Evolutionary conservation across 1,140 invertebrate genomes (phyloP).

Genomic region (Brachionus plicatilis): DNA sequence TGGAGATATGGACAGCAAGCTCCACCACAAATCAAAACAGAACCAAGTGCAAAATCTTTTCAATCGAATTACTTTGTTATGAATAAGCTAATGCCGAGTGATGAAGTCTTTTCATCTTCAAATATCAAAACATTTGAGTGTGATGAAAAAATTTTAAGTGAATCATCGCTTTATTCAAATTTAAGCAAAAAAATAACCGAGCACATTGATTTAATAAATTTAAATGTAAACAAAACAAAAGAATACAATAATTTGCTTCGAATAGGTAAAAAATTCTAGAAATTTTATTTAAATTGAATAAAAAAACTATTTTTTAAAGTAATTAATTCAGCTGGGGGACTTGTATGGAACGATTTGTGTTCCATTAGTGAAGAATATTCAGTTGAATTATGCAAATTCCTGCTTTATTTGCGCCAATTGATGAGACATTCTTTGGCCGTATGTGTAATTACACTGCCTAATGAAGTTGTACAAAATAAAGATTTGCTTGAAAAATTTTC

Average conservation of each 20-base stretch:
- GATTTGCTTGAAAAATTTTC: constrained; percentile 31
- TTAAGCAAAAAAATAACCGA: not conserved
- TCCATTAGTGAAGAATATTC: constrained; percentile 21
- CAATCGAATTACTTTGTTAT: constrained; percentile 32
- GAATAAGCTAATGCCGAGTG: constrained; percentile 20
- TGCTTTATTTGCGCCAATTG: constrained; percentile 1
- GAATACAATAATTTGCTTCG: constrained; percentile 35
- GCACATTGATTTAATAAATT: constrained; percentile 16
- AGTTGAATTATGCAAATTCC: constrained; percentile 9
- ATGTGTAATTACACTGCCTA: constrained; percentile 29
- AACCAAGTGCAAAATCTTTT: constrained; percentile 13
- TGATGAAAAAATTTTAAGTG: not conserved
- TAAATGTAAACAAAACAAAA: constrained; percentile 39
- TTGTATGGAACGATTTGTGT: constrained; percentile 25
- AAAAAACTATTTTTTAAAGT: not conserved
- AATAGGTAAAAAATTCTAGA: constrained; percentile 34
- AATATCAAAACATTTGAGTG: not conserved
- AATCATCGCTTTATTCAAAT: not conserved
- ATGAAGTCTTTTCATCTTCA: not conserved
- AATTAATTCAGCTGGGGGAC: constrained; percentile 30
- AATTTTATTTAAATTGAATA: not conserved
- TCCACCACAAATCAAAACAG: not conserved
- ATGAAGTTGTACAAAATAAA: constrained; percentile 15
- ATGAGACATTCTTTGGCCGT: constrained; percentile 32
- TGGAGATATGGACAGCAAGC: constrained; percentile 37